Evolutionary conservation across 2,888 invertebrate genomes (phyloP).

Genomic region (Dastarcus helophoroides): DNA sequence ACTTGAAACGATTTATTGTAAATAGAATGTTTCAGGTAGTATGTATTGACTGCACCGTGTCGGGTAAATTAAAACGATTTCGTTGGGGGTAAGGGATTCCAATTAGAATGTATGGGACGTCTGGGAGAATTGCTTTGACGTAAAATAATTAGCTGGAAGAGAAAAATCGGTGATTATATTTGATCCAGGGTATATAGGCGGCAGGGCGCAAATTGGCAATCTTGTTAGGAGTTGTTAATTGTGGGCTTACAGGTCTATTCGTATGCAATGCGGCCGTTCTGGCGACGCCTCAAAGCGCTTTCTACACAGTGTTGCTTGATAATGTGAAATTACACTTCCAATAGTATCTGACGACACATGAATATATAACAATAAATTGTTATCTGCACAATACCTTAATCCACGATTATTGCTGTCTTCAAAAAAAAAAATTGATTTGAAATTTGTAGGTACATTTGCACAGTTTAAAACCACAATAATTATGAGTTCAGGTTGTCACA

Average conservation of each 20-base stretch:
- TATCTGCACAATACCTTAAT: slow-evolving; percentile 11
- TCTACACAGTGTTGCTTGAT: slow-evolving; percentile 12
- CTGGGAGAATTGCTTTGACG: slow-evolving; percentile 28
- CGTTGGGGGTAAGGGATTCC: too few species aligned
- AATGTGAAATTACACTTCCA: slow-evolving; percentile 13
- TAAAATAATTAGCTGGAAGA: slow-evolving; percentile 34
- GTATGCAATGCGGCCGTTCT: slow-evolving; percentile 30
- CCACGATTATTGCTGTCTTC: too few species aligned
- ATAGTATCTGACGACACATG: slow-evolving; percentile 11
- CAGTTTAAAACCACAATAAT: too few species aligned
- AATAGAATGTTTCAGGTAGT: too few species aligned
- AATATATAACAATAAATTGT: slow-evolving; percentile 10
- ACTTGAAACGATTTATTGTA: too few species aligned
- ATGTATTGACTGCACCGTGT: too few species aligned
- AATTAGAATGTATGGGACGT: slow-evolving; percentile 31
- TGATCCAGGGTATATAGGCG: slow-evolving; percentile 28
- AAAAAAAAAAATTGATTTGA: too few species aligned
- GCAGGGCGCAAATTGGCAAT: slow-evolving; percentile 34
- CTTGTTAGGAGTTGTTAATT: slow-evolving; percentile 37
- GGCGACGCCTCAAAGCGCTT: slow-evolving; percentile 9
- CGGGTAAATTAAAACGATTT: too few species aligned
- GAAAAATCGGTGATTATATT: slow-evolving; percentile 35
- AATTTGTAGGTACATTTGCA: too few species aligned
- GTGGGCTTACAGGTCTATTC: slow-evolving; percentile 33
- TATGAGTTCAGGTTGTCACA: too few species aligned